phyloP scores from a whole-genome alignment of 2,888 invertebrate genomes.

The Pachliopta kotzebuea region DNA sequence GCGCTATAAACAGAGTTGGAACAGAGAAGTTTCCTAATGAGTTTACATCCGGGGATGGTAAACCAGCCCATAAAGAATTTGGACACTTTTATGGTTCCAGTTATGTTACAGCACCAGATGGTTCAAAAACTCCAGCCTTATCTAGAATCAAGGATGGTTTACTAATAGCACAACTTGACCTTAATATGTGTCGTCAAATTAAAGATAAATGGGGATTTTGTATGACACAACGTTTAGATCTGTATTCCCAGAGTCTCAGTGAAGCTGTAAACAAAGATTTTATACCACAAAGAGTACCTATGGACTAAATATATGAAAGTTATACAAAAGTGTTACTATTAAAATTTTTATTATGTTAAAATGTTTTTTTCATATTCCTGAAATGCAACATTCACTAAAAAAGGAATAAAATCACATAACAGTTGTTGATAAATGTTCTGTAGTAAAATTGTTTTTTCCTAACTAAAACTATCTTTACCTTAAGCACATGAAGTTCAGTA shows the following conservation, averaged over 20 bases:
- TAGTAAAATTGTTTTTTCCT: no score
- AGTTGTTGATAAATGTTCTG: no score
- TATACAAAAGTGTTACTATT: no score
- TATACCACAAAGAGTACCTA: slow-evolving; percentile 51
- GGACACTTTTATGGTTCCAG: slow-evolving; percentile 99
- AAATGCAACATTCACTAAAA: no score
- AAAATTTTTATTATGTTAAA: no score
- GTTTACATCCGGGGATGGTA: slow-evolving; percentile 81
- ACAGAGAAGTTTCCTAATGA: slow-evolving; percentile 88
- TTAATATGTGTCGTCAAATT: slow-evolving; percentile 96
- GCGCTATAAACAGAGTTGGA: slow-evolving; percentile 96
- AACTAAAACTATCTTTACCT: no score
- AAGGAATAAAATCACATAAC: no score
- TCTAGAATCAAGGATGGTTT: slow-evolving; percentile 92
- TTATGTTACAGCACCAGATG: slow-evolving; percentile 97
- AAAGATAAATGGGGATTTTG: slow-evolving; percentile 98
- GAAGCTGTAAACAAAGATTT: slow-evolving; percentile 57
- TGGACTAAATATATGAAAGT: slow-evolving; percentile 9
- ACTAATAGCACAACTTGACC: slow-evolving; percentile 92
- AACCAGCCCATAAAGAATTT: slow-evolving; percentile 91
- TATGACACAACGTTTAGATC: slow-evolving; percentile 96
- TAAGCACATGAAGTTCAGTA: no score
- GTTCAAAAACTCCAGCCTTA: slow-evolving; percentile 92
- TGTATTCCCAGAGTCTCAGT: slow-evolving; percentile 90
- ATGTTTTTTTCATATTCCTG: no score